Percentiles rank a stretch among this genome's conserved stretches.
phyloP scores from a whole-genome alignment of 2,888 invertebrate genomes.

The Abscondita cerata region DNA sequence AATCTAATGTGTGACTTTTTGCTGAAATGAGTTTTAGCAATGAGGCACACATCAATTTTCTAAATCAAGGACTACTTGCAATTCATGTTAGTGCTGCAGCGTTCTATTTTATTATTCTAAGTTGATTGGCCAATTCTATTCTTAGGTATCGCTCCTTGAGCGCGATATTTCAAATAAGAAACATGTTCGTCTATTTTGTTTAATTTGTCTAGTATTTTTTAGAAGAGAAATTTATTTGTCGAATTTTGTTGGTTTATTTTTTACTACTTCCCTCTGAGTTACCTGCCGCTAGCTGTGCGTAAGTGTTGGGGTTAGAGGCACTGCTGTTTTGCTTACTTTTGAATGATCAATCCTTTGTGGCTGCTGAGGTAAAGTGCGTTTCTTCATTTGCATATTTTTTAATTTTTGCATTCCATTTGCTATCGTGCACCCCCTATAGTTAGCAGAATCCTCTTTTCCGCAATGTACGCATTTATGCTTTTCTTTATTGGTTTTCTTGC shows the following conservation, averaged over 20 bases:
- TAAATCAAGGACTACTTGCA: constrained; percentile 23
- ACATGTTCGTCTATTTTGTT: constrained; percentile 26
- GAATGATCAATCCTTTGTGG: constrained; percentile 17
- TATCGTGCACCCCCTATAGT: constrained; percentile 7
- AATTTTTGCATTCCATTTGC: neutral
- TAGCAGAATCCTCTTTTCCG: constrained; percentile 22
- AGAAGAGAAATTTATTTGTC: constrained; percentile 16
- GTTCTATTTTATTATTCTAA: constrained; percentile 32
- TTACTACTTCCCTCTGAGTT: constrained; percentile 6
- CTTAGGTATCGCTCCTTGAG: too few species aligned
- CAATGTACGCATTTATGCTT: neutral
- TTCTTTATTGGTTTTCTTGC: neutral
- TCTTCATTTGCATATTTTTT: constrained; percentile 12
- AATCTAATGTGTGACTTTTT: constrained; percentile 33
- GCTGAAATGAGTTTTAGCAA: constrained; percentile 39
- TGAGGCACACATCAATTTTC: constrained; percentile 11
- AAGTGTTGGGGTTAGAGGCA: constrained; percentile 13
- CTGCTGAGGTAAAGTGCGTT: constrained; percentile 21
- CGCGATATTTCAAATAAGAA: too few species aligned
- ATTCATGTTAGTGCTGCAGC: too few species aligned
- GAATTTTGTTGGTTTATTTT: constrained; percentile 17
- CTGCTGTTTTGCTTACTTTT: constrained; percentile 11
- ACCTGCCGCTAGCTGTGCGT: constrained; percentile 7
- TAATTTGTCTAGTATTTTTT: constrained; percentile 27
- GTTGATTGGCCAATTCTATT: too few species aligned